Conservation (phyloP, 64 coral and sea anemone species). For the Hydrozoanthus tunicans region DNA sequence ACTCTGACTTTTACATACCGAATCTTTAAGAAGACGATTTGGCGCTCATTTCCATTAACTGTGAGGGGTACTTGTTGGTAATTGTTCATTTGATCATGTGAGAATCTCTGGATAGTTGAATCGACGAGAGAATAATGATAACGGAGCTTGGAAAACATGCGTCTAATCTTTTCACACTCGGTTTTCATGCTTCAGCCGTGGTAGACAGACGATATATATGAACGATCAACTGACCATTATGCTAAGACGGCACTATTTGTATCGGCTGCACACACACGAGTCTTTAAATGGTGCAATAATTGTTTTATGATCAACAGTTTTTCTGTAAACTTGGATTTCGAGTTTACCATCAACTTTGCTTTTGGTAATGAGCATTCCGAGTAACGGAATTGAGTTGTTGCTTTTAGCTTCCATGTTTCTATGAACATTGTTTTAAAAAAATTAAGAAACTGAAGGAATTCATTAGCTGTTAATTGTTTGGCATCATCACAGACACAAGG, state of each 20-base stretch:
- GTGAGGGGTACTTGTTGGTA: too few species aligned
- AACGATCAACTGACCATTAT: too few species aligned
- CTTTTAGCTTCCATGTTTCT: background rate
- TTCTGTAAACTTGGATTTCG: background rate
- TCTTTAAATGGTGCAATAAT: background rate
- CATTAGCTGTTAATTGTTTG: slow-evolving; percentile 4
- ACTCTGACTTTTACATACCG: too few species aligned
- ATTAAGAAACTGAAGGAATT: background rate
- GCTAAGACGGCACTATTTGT: background rate
- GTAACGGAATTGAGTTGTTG: slow-evolving; percentile 7
- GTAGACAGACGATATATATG: too few species aligned
- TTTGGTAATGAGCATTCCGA: background rate
- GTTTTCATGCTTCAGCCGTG: too few species aligned
- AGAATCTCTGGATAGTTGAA: too few species aligned
- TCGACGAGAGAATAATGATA: too few species aligned
- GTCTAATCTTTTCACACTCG: too few species aligned
- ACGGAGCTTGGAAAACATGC: too few species aligned
- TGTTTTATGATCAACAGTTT: background rate
- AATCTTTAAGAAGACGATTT: too few species aligned
- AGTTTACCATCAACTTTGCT: background rate
- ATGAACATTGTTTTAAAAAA: background rate
- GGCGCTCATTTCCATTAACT: too few species aligned
- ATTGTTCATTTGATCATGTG: too few species aligned
- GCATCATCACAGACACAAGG: slow-evolving; percentile 9
- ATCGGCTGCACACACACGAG: background rate